Evolutionary conservation across 2,113 vertebrate genomes (phyloP).

Genomic region (Corvus moneduloides): DNA sequence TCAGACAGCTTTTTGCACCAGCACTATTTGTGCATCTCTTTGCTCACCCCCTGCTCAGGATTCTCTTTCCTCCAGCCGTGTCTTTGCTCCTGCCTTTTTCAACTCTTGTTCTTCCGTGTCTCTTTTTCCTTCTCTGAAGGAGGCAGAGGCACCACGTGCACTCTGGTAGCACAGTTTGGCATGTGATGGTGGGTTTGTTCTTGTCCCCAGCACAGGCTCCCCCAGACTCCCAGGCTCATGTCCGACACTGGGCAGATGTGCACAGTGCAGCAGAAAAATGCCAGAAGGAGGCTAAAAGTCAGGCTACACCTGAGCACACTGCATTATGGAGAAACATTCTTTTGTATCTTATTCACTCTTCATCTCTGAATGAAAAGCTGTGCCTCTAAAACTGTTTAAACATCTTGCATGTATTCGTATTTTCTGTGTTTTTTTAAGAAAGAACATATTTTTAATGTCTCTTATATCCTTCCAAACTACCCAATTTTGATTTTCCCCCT

Average conservation of each 20-base stretch:
- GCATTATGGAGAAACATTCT: not conserved
- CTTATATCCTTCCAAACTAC: not conserved
- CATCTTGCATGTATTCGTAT: not conserved
- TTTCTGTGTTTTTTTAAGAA: not conserved
- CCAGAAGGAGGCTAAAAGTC: not conserved
- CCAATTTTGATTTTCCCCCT: not conserved
- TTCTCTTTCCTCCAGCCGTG: not conserved
- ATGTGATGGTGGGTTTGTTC: fast-evolving
- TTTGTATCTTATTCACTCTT: not conserved
- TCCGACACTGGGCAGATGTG: fast-evolving
- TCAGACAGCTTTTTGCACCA: not conserved
- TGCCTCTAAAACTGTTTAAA: not conserved
- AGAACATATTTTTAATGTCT: not conserved
- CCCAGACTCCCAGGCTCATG: fast-evolving
- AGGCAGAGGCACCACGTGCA: fast-evolving
- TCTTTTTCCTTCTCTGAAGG: not conserved
- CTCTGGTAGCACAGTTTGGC: not conserved
- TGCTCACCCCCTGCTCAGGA: not conserved
- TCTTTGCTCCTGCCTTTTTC: not conserved
- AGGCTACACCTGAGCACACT: not conserved
- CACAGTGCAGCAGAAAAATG: not conserved
- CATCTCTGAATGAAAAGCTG: not conserved
- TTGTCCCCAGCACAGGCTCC: not conserved
- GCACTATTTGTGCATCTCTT: fast-evolving
- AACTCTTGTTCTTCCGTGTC: not conserved